Conservation (phyloP, 2,888 invertebrate species). For the Chrysolina oricalcia region DNA sequence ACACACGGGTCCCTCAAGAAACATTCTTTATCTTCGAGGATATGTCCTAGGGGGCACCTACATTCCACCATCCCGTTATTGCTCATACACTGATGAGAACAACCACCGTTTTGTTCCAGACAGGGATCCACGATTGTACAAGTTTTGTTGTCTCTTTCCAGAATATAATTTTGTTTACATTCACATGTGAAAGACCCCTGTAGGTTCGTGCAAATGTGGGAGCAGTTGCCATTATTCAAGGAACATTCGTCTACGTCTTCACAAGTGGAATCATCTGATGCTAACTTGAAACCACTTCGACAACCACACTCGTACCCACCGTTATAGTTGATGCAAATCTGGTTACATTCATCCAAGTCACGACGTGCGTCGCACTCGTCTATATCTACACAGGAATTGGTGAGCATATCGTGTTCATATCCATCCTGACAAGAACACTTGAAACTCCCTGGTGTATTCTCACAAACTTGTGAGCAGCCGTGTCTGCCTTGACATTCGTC, state of each 20-base stretch:
- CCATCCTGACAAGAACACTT: constrained; percentile 78
- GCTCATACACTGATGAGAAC: constrained; percentile 62
- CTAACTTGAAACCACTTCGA: constrained; percentile 71
- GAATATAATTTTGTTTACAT: constrained; percentile 71
- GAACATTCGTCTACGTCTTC: constrained; percentile 68
- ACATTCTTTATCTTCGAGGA: constrained; percentile 62
- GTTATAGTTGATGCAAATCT: constrained; percentile 61
- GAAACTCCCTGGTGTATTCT: constrained; percentile 70
- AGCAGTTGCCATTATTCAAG: constrained; percentile 71
- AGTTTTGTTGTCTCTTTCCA: constrained; percentile 62
- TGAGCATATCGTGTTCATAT: constrained; percentile 71
- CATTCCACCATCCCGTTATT: constrained; percentile 72
- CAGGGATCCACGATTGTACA: constrained; percentile 72
- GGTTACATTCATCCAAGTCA: constrained; percentile 65
- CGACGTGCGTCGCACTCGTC: constrained; percentile 64
- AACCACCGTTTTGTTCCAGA: constrained; percentile 68
- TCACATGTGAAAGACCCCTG: constrained; percentile 73
- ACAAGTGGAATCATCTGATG: constrained; percentile 70
- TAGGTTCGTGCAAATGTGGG: constrained; percentile 74
- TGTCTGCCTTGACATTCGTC: constrained; percentile 68
- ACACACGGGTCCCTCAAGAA: constrained; percentile 65
- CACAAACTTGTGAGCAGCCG: constrained; percentile 72
- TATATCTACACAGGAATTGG: constrained; percentile 71
- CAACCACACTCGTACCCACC: constrained; percentile 68
- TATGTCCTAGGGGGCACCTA: constrained; percentile 70